Base-by-base conservation (phyloP, 2,797 vertebrate species). In the Macroramphosus scolopax region DNA sequence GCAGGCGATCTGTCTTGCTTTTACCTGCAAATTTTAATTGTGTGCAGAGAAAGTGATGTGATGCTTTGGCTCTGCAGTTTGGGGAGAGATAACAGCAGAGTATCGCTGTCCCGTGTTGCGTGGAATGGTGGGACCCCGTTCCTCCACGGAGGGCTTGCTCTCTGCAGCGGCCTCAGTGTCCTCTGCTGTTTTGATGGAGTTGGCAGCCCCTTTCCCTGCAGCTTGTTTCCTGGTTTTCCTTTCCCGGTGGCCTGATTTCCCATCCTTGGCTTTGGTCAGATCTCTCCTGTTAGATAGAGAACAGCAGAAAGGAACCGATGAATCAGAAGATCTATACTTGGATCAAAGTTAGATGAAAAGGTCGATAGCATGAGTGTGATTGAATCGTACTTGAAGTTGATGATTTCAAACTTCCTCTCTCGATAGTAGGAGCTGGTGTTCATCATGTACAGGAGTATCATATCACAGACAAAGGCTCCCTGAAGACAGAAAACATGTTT, bases 371-470 rank as follows among this genome's bases (percentile, higher is more conserved):
- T n/a, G n/a, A n/a, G n/a, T n/a, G n/a, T n/a, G n/a, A 9, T 25
- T 4, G 1, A 22, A 14, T 56, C 92, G 59, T 90, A 97, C 96
- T 91, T 94, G 14, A 90, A 96, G 92, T 88, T 94, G 44, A 91
- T 90, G 88, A 92, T 89, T 81, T 98, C 95, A 12, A 93, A 98
- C 72, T 98, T 98, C 74, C 89, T 96, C 64, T 95, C 90, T 33
- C 96, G 68, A 75, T 98, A 98, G 59, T 92, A 93, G 40, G 93
- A 92, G 56, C 95, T 96, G 5, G 93, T 96, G 80, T 90, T 93
- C 84, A 96, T 94, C 78, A 98, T 76, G 80, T 98, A 97, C 16
- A 98, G 80, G 15, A 98, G 89, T 32, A 98, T 92, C 88, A 98
- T 86, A 62, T 98, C 96, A 40, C 96, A 98, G 50, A 86, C 84